Evolutionary conservation across 2,888 invertebrate genomes (phyloP).

Genomic region (Pachliopta kotzebuea): DNA sequence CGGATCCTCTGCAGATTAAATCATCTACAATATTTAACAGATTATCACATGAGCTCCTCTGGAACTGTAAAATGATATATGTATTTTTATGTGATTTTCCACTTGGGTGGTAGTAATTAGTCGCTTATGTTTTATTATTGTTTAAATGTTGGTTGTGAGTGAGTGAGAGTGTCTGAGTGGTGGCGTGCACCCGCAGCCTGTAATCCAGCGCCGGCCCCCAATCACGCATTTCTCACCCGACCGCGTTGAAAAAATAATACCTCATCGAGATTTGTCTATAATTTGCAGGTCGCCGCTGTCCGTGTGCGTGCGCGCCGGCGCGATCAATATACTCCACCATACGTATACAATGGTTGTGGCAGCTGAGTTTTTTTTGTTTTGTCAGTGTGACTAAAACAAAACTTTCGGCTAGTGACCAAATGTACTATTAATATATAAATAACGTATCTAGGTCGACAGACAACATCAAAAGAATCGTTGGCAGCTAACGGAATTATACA

Average conservation of each 20-base stretch:
- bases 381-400: no score
- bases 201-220: constrained; percentile 76
- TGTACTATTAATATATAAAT: no score
- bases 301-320: constrained; percentile 38
- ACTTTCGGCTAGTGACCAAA: no score
- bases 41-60: constrained; percentile 37
- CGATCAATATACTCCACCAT: constrained; percentile 17
- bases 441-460: no score
- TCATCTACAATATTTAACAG: constrained; percentile 52
- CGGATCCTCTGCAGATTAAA: constrained; percentile 49
- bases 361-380: no score
- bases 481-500: no score
- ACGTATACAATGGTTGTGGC: background rate
- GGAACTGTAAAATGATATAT: background rate
- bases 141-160: constrained; percentile 73
- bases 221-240: constrained; percentile 79
- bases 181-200: constrained; percentile 71
- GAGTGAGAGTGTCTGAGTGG: constrained; percentile 64
- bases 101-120: constrained; percentile 68
- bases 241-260: constrained; percentile 80
- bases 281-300: constrained; percentile 71
- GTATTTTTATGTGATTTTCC: constrained; percentile 8
- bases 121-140: constrained; percentile 74
- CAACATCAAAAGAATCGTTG: no score
- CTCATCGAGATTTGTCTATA: constrained; percentile 75